A percentile compares a stretch with the other conserved stretches of the same genome.
phyloP scores from a whole-genome alignment of 1,140 invertebrate genomes.

The Wiebesia pumilae region DNA sequence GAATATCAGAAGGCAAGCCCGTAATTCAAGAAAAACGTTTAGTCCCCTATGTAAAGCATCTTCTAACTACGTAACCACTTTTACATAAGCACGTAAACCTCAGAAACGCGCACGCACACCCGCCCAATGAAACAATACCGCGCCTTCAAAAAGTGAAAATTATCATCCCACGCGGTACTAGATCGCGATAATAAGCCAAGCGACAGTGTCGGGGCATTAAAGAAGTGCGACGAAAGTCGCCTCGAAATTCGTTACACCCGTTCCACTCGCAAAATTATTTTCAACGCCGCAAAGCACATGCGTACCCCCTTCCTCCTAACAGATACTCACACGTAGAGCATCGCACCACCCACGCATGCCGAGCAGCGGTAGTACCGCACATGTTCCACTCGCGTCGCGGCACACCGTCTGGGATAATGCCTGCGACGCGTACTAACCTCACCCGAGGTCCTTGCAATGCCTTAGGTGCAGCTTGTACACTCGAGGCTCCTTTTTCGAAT shows the following conservation, averaged over 20 bases:
- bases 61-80: neutral
- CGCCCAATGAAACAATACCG: neutral
- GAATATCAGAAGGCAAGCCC: neutral
- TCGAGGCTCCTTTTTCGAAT: constrained; percentile 28
- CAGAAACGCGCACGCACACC: neutral
- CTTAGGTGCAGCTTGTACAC: neutral
- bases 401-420: constrained; percentile 8
- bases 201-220: neutral
- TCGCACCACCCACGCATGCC: neutral
- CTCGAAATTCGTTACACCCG: constrained; percentile 19
- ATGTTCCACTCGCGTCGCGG: neutral
- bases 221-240: neutral
- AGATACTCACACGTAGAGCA: neutral
- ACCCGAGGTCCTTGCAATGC: too few relatives aligned
- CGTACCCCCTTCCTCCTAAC: neutral
- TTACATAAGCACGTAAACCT: neutral
- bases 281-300: neutral
- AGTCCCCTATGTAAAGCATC: neutral
- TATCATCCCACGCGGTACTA: neutral
- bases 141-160: neutral
- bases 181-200: neutral
- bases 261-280: neutral
- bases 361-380: neutral
- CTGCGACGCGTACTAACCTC: too few relatives aligned
- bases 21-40: neutral